Base-by-base conservation (phyloP, 2,888 invertebrate genomes). In the Harmothoe impar region DNA sequence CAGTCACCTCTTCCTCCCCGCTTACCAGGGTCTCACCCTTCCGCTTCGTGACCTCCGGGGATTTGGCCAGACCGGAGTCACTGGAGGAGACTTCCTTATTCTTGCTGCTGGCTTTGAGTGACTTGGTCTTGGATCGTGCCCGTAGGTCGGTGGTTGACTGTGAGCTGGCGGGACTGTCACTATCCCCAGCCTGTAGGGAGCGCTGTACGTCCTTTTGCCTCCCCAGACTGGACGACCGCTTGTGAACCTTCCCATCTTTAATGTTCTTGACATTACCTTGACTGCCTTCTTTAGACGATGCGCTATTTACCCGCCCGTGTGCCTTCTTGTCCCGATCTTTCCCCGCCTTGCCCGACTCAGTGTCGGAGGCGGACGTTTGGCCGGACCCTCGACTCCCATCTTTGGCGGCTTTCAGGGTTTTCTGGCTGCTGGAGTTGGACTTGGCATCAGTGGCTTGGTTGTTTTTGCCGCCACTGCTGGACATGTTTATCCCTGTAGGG, bases 211-310 rank as follows among this genome's bases (percentile, higher is more conserved):
- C 54, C 29, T 54, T 52, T 25, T 31, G 25, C 23, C 86, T 23
- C 23, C 86, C 54, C 86, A 54, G 1, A 29, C 52, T 86, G 29
- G 56, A 15, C 17, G 56, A 20, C 20, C 86, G 86, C 23, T 81
- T 54, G 54, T 86, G 56, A 20, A 1, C 25, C 29, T 52, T 86
- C 54, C 86, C 86, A 31, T 86, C 86, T 29, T 86, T 86, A 23
- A 33, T 23, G 3, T 43, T 54, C 52, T 86, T 56, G 54, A 29
- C 52, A 56, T 29, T 86, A 54, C 54, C 86, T 54, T 86, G 86
- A 52, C 54, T 86, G 56, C 86, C 52, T 51, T 86, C 86, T 86
- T 56, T 86, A 1, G 86, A 54, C 3, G 86, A 86, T 20, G 29
- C 54, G 23, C 86, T 86, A 29, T 81, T 81, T 15, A 77, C 31